Evolutionary conservation across 2,113 vertebrate species (phyloP), one percentile per base, ranked within the genome.

Genomic region (Phainopepla nitens): DNA sequence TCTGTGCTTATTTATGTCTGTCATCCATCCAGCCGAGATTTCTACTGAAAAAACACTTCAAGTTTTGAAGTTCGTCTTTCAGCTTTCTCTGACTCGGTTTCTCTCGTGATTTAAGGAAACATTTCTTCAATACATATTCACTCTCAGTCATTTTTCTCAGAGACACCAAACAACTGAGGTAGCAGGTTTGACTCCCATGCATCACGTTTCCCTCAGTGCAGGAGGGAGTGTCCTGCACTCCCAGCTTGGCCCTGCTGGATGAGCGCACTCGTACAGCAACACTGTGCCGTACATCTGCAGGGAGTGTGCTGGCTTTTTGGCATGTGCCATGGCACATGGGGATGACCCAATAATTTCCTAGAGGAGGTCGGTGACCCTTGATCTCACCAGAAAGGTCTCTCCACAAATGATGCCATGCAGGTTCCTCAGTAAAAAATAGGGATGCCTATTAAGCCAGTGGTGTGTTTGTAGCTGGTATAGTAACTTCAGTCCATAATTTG

Each of bases 241-340:
- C 57, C 66, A n/a, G 44, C 36, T 49, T 2, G 8, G 31, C 66
- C 0, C 0, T 36, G 27, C 70, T 65, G 1, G 0, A 5, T 3
- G 24, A 57, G 69, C 2, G 3, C 39, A 24, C 10, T 15, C 1
- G 2, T 35, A 36, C 5, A 23, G 47, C 68, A 82, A 0, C 17
- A 5, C 29, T 3, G 13, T 13, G 44, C 42, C 1, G 0, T 47
- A 20, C 31, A 13, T 57, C 73, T 57, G 50, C 89, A 35, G 29
- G 45, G n/a, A 51, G 11, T 1, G 2, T 3, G 6, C 18, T 0
- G 9, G 23, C 56, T 77, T 47, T 90, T 62, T 39, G 56, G 75
- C 42, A 19, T 15, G 29, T 62, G 35, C 22, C 65, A n/a, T 0
- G 3, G 15, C 56, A 42, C 9, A 6, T 0, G 1, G 44, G 15